Evolutionary conservation across 1,140 invertebrate genomes (phyloP).

Genomic region (Adelges cooleyi): DNA sequence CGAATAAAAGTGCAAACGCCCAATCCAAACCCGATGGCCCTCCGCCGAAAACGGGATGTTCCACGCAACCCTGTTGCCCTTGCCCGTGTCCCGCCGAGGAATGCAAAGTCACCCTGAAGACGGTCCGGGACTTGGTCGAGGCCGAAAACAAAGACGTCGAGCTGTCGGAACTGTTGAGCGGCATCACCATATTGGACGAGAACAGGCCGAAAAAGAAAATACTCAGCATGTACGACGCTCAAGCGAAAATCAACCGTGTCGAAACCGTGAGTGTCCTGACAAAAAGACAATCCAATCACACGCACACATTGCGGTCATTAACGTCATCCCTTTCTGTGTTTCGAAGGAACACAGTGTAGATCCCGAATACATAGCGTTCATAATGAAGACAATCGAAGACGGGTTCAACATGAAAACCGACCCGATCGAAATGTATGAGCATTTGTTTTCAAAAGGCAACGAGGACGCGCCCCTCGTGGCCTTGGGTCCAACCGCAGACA

Average conservation of each 20-base stretch:
- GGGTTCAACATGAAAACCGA: slow-evolving; percentile 2
- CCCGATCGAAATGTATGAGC: slow-evolving; percentile 10
- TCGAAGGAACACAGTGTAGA: not conserved
- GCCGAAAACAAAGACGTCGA: slow-evolving; percentile 16
- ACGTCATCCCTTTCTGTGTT: not conserved
- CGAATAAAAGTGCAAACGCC: no score
- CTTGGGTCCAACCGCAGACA: not conserved
- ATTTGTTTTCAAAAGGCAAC: slow-evolving; percentile 11
- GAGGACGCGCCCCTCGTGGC: not conserved
- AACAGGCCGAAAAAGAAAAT: slow-evolving; percentile 14
- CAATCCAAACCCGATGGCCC: no score
- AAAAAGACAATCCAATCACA: no score
- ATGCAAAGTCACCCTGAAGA: slow-evolving; percentile 13
- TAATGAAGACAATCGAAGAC: slow-evolving; percentile 8
- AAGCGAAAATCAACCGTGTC: not conserved
- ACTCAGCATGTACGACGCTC: slow-evolving; percentile 4
- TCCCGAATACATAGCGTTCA: slow-evolving; percentile 9
- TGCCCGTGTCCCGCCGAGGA: slow-evolving; percentile 4
- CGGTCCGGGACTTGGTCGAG: not conserved
- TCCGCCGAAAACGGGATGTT: not conserved
- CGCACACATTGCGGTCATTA: no score
- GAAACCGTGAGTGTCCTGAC: not conserved
- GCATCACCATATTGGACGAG: slow-evolving; percentile 6
- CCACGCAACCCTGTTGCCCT: not conserved
- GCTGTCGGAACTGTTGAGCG: not conserved